Evolutionary conservation across 2,797 vertebrate genomes (phyloP).

Genomic region (Pantherophis alleghaniensis): DNA sequence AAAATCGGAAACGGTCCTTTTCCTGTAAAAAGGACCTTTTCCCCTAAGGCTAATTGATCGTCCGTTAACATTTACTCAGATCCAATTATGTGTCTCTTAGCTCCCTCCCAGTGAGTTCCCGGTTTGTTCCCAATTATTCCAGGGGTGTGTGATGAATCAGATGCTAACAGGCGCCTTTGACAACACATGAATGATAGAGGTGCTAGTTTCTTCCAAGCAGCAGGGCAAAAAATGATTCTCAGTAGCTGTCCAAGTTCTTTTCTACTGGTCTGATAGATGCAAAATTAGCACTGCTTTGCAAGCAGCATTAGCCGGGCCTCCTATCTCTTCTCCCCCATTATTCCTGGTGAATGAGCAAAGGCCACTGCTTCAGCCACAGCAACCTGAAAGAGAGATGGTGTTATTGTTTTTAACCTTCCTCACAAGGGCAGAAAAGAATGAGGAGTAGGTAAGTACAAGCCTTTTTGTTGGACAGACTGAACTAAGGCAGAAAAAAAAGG

Average conservation of each 20-base stretch:
- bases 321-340: background rate
- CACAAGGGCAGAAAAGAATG: background rate
- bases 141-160: background rate
- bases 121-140: background rate
- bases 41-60: background rate
- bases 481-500: background rate
- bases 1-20: background rate
- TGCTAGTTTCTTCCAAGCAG: background rate
- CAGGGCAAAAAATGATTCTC: background rate
- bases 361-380: background rate
- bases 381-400: background rate
- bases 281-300: background rate
- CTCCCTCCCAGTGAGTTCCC: background rate
- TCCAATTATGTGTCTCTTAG: background rate
- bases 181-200: background rate
- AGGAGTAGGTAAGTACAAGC: background rate
- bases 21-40: background rate
- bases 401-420: background rate
- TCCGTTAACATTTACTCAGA: background rate
- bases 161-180: background rate
- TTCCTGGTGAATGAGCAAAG: background rate
- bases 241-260: background rate
- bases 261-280: background rate
- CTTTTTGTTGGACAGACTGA: background rate
- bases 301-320: background rate